Base-by-base conservation (phyloP, 2,113 vertebrate genomes). In the Collichthys lucidus region DNA sequence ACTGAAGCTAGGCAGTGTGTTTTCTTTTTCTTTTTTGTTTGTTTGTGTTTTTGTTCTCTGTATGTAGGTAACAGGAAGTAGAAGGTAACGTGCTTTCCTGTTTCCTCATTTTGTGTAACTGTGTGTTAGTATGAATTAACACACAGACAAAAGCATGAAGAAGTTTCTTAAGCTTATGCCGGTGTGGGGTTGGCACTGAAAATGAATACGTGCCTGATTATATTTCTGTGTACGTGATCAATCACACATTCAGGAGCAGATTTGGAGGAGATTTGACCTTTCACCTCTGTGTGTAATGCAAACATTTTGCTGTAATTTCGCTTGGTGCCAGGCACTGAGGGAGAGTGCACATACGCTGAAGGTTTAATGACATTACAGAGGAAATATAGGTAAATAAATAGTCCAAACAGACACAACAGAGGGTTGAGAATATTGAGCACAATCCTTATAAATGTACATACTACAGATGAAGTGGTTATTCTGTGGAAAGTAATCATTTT, bases 61-160 rank as follows among this genome's bases (percentile, higher is more conserved):
- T 42, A 4, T 52, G 60, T 61, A 74, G 15, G 61, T 42, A 68
- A 74, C 64, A 74, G 46, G 44, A 79, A 59, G 20, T 17, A 64
- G 50, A 46, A 57, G 40, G 14, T 22, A 26, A 60, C 22, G 29
- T 66, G 44, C 52, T 76, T 64, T 79, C 31, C 57, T 80, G 77
- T 68, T 62, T 22, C 56, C 29, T 46, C 44, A 2, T 68, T 73
- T 35, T 84, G 26, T 44, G 42, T 59, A 52, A 52, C 63, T 29
- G 20, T 40, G 7, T 40, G 35, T 62, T 19, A 24, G n/a, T 14
- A 26, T 77, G 22, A 53, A 55, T 70, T 46, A 44, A 60, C 14
- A 16, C 44, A 16, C 26, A n/a, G n/a, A 52, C 29, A 31, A 35
- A 62, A 61, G 0, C 17, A 22, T 3, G 7, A 22, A 61, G 11